Percentiles rank a stretch among this genome's conserved stretches.
These are phyloP conservation scores for Acrossocheilus fasciatus DNA, from an alignment of 2,797 vertebrate genomes.

Conservation along the genomic window DNA sequence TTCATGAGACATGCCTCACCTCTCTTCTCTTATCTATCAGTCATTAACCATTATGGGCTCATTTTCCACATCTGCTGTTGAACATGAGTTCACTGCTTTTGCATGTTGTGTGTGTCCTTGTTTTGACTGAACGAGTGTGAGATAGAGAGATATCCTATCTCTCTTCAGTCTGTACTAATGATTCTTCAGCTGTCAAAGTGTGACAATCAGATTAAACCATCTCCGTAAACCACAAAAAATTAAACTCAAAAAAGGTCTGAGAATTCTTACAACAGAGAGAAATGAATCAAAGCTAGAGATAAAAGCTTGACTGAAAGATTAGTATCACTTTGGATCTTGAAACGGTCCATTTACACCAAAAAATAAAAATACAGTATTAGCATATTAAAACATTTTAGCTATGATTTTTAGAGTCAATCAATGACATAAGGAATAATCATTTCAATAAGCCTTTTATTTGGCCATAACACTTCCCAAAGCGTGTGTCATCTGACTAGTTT, in stretches of 20 bases:
- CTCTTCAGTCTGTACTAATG: background rate
- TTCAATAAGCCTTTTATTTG: background rate
- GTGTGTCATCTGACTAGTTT: background rate
- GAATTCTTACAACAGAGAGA: background rate
- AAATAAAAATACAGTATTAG: background rate
- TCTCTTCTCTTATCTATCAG: background rate
- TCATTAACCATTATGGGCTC: conserved; percentile 18
- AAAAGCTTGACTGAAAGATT: background rate
- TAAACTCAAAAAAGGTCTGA: background rate
- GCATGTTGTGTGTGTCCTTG: background rate
- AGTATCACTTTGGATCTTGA: background rate
- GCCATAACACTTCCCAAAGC: background rate
- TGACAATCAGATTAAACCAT: background rate
- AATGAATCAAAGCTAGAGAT: background rate
- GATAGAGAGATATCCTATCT: conserved; percentile 3
- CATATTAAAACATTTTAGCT: background rate
- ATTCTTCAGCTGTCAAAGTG: background rate
- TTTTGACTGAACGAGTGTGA: background rate
- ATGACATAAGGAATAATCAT: background rate
- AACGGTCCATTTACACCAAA: background rate
- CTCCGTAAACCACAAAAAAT: background rate
- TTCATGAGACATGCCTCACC: background rate
- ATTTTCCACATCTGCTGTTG: conserved; percentile 5
- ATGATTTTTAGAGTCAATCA: background rate
- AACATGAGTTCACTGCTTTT: background rate